These are phyloP conservation scores for Lamellibrachia luymesi DNA, from an alignment of 1,140 invertebrate species.

Conservation along the genomic window DNA sequence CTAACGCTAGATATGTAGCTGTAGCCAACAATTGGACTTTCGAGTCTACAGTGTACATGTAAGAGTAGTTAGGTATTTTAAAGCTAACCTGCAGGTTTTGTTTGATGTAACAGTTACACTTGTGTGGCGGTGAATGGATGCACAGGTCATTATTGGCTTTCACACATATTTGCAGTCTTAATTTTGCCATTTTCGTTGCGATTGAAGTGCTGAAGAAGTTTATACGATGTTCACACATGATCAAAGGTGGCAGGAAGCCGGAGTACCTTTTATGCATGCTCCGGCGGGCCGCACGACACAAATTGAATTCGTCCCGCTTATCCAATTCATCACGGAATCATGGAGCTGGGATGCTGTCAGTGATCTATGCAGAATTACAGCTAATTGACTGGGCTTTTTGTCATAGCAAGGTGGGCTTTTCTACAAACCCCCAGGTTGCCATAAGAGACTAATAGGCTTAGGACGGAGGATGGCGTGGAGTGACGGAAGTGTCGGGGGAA, in stretches of 20 bases:
- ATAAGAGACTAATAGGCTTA: not conserved
- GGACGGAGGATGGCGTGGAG: not conserved
- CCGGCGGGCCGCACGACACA: not conserved
- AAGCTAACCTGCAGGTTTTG: not conserved
- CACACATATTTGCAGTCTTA: slow-evolving; percentile 5
- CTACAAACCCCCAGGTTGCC: not conserved
- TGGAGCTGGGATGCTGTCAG: not conserved
- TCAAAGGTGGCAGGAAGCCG: not conserved
- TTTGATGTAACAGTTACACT: not conserved
- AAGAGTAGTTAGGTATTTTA: not conserved
- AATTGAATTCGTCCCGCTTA: not conserved
- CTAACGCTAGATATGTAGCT: not conserved
- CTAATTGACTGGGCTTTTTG: not conserved
- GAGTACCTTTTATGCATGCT: not conserved
- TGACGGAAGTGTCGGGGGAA: not conserved
- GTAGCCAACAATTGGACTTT: not conserved
- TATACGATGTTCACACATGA: not conserved
- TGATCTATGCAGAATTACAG: slow-evolving; percentile 1
- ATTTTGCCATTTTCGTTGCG: not conserved
- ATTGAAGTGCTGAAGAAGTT: not conserved
- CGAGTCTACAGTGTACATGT: not conserved
- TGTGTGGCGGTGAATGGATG: not conserved
- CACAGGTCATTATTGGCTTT: slow-evolving; percentile 4
- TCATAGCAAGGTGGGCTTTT: not conserved
- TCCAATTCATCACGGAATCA: not conserved